Base-by-base conservation (phyloP, 2,888 invertebrate species). In the Campaea margaritaria region DNA sequence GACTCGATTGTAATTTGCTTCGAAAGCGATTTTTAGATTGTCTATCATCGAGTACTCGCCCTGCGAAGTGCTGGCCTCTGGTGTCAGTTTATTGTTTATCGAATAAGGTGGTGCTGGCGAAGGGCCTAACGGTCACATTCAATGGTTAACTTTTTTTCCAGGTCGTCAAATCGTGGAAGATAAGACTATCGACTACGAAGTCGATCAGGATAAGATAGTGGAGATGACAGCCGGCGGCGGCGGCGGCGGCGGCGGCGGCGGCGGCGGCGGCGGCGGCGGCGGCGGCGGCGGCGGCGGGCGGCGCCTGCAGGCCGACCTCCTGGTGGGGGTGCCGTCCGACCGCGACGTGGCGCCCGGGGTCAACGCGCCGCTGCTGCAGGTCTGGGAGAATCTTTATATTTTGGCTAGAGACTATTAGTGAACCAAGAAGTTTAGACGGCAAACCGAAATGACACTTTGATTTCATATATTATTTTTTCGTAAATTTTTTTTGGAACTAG, bases 151-250 rank as follows among this genome's bases (percentile, higher is more conserved):
- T 11, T 11, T 34, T 10, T 34, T 52, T 68, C 0, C 73, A 92
- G 91, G 92, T 60, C 90, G 92, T 34, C 91, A 90, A 74, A 80
- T 93, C 65, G 68, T 89, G 21, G 90, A 92, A 72, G 91, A 89
- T 66, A 86, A 80, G 0, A 81, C 85, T 0, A 83, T 86, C 63
- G 88, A 87, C 14, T 72, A 89, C 45, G 87, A 88, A 9, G 85
- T 82, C 0, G 89, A 92, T 50, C 83, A 86, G 59, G 88, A 90
- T 0, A 76, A 71, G 62, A 87, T 89, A 52, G 75, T 83, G 0
- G 81, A 80, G 69, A 86, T 87, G 67, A 85, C 81, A 0, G 8
- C 11, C 0, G 50, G 47, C 1, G 58, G 69, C 11, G 68, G 72
- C 16, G 47, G 59, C 12, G 61, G 55, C 0, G 56, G 64, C 0